Evolutionary conservation across 2,888 invertebrate species (phyloP), one percentile per base, ranked within the genome.

Genomic region (Strigamia transsilvanica): DNA sequence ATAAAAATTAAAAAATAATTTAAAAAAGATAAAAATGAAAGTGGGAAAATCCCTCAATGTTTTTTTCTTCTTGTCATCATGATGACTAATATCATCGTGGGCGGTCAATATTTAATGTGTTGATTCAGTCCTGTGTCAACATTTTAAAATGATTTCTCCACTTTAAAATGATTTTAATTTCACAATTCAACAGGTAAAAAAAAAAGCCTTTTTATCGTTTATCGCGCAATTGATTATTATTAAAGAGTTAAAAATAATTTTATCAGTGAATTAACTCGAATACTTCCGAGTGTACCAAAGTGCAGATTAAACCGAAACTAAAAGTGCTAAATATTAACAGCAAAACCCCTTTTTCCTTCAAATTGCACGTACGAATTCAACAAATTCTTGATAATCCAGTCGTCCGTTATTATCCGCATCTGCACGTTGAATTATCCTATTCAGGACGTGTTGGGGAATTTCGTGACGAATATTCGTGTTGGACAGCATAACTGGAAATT

Each of bases 381-480:
- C 7, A 81, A 81, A 81, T 66, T 81, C 81, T 15, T 81, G 9
- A 66, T n/a, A 81, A 18, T 81, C 66, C 32, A 81, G 5, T 15
- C 12, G 32, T 13, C 81, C 81, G 66, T 81, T 81, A 61, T 27
- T 34, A 66, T 81, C 81, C 32, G 9, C 10, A 34, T 81, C 81
- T 4, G 81, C 81, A n/a, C 66, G 41, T 10, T 10, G 5, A 32
- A 32, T 42, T 18, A 81, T 81, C 4, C 34, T 12, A 34, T 81
- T 34, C n/a, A 81, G 12, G 7, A 66, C 81, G 34, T 13, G 13
- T 21, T 10, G 18, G 1, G 56, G 56, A 21, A 81, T 32, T 38
- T 81, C 81, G 23, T 81, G 61, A 5, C 81, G 61, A 21, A 81
- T 81, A 42, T 81, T 81, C 1, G 81, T 81, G 18, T 56, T 61